Conservation (phyloP, 2,113 vertebrate genomes). For the Pavo muticus region DNA sequence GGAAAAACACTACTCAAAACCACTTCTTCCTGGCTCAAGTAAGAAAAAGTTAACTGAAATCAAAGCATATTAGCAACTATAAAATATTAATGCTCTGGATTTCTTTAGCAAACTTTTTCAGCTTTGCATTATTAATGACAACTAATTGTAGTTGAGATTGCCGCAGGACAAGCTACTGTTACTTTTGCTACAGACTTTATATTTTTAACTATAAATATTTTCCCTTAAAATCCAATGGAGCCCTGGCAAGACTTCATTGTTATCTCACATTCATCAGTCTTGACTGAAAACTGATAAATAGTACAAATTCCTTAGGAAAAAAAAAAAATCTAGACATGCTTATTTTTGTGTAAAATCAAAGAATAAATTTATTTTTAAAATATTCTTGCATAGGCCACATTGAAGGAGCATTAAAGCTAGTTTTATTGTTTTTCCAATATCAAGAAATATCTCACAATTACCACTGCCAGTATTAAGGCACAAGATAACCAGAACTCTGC, state of each 20-base stretch:
- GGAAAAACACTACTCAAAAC: conserved; percentile 28
- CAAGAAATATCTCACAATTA: not conserved
- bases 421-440: not conserved
- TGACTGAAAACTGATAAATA: not conserved
- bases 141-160: conserved; percentile 13
- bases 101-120: conserved; percentile 15
- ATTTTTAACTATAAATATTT: not conserved
- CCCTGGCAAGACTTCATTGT: not conserved
- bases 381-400: not conserved
- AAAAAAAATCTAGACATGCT: not conserved
- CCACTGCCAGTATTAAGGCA: not conserved
- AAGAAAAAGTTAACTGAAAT: conserved; percentile 1
- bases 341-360: not conserved
- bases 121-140: conserved; percentile 23
- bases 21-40: not conserved
- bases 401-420: not conserved
- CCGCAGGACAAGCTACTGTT: conserved; percentile 5
- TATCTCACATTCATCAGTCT: not conserved
- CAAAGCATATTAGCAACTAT: conserved; percentile 7
- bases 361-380: not conserved
- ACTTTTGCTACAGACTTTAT: not conserved
- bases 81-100: conserved; percentile 38
- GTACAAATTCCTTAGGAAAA: not conserved
- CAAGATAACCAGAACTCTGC: not conserved
- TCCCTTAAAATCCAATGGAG: not conserved